phyloP scores from a whole-genome alignment of 2,797 vertebrate species.

The Xiphophorus birchmanni region DNA sequence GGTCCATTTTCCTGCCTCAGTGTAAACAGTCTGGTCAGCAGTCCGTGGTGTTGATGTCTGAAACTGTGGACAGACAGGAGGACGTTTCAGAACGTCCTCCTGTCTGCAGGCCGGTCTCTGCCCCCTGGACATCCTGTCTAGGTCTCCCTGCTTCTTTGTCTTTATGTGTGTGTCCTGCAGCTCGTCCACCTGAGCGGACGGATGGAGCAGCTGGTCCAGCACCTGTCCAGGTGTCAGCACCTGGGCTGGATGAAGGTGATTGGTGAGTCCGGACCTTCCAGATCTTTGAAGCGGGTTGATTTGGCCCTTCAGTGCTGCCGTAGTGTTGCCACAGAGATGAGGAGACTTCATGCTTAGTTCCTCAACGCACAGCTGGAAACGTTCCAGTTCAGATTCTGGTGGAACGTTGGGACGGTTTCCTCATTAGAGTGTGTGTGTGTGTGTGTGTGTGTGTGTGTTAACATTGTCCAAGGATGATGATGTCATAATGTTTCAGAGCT shows the following conservation, averaged over 20 bases:
- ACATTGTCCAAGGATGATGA: neutral
- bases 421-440: neutral
- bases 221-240: slow-evolving; percentile 71
- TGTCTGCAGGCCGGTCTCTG: too few species aligned
- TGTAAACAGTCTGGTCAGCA: too few species aligned
- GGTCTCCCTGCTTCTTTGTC: neutral
- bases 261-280: slow-evolving; percentile 61
- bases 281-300: neutral
- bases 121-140: neutral
- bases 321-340: too few species aligned
- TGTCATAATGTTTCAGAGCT: slow-evolving; percentile 61
- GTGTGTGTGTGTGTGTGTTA: neutral
- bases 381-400: neutral
- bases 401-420: neutral
- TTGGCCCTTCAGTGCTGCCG: neutral
- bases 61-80: too few species aligned
- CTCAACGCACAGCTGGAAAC: neutral
- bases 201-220: slow-evolving; percentile 62
- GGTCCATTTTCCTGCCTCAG: too few species aligned
- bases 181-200: neutral
- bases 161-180: neutral
- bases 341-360: neutral
- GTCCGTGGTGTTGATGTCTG: too few species aligned
- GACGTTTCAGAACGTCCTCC: too few species aligned
- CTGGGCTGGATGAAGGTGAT: slow-evolving; percentile 78